phyloP scores from a whole-genome alignment of 1,140 invertebrate species.

The Ditylenchus dipsaci region DNA sequence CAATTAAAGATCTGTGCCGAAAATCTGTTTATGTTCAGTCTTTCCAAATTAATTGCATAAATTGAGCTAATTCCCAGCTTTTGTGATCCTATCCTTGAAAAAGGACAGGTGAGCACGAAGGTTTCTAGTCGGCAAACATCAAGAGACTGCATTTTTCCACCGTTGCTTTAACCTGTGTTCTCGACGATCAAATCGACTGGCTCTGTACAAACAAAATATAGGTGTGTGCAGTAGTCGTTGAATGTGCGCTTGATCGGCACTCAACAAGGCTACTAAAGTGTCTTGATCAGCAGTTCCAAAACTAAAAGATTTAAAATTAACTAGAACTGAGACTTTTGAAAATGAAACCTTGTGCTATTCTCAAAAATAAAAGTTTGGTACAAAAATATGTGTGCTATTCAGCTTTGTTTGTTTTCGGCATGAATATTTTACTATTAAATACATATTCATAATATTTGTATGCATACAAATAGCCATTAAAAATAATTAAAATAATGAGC shows the following conservation, averaged over 20 bases:
- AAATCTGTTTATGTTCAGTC: not conserved
- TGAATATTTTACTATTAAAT: not conserved
- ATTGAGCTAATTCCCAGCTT: not conserved
- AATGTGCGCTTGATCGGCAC: not conserved
- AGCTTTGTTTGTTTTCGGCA: not conserved
- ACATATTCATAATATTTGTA: not conserved
- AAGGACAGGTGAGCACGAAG: not conserved
- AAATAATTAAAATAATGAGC: not conserved
- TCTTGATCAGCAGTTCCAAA: not conserved
- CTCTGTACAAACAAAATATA: not conserved
- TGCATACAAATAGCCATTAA: not conserved
- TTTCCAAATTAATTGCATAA: not conserved
- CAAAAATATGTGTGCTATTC: not conserved
- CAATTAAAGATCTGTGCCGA: not conserved
- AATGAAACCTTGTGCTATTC: not conserved
- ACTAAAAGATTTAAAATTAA: not conserved
- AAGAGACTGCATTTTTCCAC: not conserved
- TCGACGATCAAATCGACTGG: not conserved
- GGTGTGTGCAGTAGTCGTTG: not conserved
- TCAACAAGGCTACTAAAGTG: not conserved
- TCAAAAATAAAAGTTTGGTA: slow-evolving; percentile 1
- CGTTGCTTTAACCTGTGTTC: not conserved
- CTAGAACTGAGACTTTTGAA: not conserved
- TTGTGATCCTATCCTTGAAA: not conserved
- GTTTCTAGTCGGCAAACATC: not conserved